phyloP scores from a whole-genome alignment of 2,797 vertebrate genomes.

The Danionella dracula region DNA sequence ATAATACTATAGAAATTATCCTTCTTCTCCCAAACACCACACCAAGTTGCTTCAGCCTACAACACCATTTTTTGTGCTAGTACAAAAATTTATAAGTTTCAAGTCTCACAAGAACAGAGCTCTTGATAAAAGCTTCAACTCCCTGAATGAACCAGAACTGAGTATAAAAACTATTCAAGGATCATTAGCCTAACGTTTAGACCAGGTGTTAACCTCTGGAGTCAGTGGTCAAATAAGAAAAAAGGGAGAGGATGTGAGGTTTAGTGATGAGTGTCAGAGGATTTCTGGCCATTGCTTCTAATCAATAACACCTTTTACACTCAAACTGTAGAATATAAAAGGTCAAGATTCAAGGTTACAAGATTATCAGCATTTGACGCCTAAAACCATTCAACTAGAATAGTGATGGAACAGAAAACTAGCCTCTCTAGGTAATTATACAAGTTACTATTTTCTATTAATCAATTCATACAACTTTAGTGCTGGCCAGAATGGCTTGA shows the following conservation, averaged over 20 bases:
- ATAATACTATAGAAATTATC: too few species aligned
- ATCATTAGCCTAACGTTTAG: constrained; percentile 31
- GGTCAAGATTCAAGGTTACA: too few species aligned
- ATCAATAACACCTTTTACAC: neutral
- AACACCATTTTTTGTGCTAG: constrained; percentile 43
- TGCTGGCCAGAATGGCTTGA: too few species aligned
- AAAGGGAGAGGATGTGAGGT: neutral
- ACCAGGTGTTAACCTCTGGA: neutral
- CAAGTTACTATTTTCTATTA: too few species aligned
- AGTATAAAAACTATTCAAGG: constrained; percentile 33
- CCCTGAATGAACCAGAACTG: constrained; percentile 30
- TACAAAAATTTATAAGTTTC: constrained; percentile 48
- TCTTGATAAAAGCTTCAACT: constrained; percentile 32
- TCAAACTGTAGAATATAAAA: neutral
- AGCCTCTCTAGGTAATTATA: too few species aligned
- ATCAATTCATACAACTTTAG: too few species aligned
- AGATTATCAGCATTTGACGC: too few species aligned
- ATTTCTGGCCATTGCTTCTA: neutral
- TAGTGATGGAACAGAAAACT: too few species aligned
- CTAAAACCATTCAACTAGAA: too few species aligned
- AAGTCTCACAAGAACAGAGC: constrained; percentile 44
- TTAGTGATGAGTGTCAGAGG: neutral
- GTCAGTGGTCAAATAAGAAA: neutral
- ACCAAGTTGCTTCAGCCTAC: too few species aligned
- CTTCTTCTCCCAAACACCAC: too few species aligned